A percentile compares a stretch with the other conserved stretches of the same genome.
phyloP scores from a whole-genome alignment of 2,888 invertebrate species.

The Andrena haemorrhoa region DNA sequence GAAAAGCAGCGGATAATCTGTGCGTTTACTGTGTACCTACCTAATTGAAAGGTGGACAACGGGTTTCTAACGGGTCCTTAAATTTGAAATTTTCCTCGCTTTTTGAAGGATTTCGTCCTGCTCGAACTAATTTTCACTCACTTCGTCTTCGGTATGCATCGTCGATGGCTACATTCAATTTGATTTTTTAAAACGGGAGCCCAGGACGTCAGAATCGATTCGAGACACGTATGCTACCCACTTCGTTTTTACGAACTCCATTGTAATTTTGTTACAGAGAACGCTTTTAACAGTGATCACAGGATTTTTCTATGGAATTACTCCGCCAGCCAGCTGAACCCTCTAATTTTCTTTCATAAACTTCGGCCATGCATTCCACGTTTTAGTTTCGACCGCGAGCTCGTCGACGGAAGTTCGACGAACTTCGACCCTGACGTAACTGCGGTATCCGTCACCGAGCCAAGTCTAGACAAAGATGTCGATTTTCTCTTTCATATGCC shows the following conservation, averaged over 20 bases:
- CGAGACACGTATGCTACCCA: conserved; percentile 12
- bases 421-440: conserved; percentile 57
- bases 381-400: conserved; percentile 61
- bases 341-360: conserved; percentile 68
- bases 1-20: conserved; percentile 28
- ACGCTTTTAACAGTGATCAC: conserved; percentile 23
- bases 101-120: too few relatives aligned
- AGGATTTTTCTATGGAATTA: conserved; percentile 56
- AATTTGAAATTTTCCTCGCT: too few relatives aligned
- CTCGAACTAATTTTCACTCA: too few relatives aligned
- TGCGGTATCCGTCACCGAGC: conserved; percentile 29
- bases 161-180: not conserved
- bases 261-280: conserved; percentile 33
- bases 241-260: not conserved
- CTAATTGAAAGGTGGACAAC: too few relatives aligned
- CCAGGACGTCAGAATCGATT: conserved; percentile 4
- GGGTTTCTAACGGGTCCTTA: too few relatives aligned
- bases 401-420: conserved; percentile 46
- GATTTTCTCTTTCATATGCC: conserved; percentile 31
- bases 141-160: too few relatives aligned
- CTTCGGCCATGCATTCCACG: conserved; percentile 50
- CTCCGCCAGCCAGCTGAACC: conserved; percentile 36
- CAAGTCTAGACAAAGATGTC: conserved; percentile 10
- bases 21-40: not conserved
- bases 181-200: not conserved